These are phyloP conservation scores for Oenanthe melanoleuca DNA, from an alignment of 2,113 vertebrate species.

Conservation along the genomic window DNA sequence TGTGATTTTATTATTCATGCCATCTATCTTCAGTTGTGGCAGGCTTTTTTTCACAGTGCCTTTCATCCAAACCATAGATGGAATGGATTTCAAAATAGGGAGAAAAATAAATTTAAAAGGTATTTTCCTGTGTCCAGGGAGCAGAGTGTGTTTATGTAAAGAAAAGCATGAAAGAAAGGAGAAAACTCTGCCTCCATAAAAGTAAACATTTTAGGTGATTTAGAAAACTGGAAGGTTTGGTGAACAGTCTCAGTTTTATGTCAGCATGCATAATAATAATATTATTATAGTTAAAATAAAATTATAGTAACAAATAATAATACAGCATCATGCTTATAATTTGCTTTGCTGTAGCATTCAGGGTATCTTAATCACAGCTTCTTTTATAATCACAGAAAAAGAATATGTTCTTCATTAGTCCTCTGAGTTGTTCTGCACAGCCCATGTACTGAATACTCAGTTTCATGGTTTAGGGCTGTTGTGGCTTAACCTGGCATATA, in stretches of 20 bases:
- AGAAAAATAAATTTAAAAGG: neutral
- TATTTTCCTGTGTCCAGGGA: neutral
- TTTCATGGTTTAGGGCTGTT: neutral
- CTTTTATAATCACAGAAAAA: neutral
- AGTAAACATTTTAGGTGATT: neutral
- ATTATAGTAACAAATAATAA: neutral
- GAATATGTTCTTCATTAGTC: neutral
- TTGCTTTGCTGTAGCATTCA: neutral
- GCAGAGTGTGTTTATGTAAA: neutral
- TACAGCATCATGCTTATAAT: neutral
- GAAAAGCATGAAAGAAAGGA: neutral
- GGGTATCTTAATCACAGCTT: neutral
- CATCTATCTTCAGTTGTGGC: neutral
- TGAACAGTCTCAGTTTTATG: neutral
- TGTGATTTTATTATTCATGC: conserved; percentile 19
- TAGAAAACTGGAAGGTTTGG: neutral
- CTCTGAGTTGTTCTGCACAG: neutral
- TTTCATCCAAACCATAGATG: neutral
- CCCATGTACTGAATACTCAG: neutral
- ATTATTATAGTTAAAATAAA: neutral
- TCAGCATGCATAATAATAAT: neutral
- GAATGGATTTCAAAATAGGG: neutral
- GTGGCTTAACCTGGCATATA: neutral
- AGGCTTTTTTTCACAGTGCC: neutral
- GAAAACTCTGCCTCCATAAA: neutral